A percentile compares a stretch with the other conserved stretches of the same genome.
phyloP scores from a whole-genome alignment of 2,113 vertebrate species.

The Nesogale talazaci region DNA sequence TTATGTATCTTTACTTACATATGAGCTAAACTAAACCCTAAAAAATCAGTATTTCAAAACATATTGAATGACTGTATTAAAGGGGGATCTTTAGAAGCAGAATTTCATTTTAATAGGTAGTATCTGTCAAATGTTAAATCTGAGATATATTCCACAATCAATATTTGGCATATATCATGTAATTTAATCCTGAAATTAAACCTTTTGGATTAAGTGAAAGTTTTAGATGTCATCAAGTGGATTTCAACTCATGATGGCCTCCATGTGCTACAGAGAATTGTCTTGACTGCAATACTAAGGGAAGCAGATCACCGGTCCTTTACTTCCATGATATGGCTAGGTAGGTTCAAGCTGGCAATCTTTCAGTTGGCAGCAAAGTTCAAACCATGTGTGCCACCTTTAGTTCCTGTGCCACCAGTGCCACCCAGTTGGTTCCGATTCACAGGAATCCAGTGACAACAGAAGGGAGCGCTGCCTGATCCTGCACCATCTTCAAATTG shows the following conservation, averaged over 20 bases:
- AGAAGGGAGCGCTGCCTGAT: no score
- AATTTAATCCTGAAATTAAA: background rate
- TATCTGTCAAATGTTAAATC: background rate
- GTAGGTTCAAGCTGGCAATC: background rate
- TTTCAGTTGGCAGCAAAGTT: background rate
- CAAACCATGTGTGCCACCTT: background rate
- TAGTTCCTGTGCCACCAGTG: no score
- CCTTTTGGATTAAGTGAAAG: background rate
- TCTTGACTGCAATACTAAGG: background rate
- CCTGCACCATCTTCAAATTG: no score
- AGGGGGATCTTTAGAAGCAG: background rate
- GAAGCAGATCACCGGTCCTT: background rate
- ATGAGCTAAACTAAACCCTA: background rate
- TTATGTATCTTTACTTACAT: background rate
- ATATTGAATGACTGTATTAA: background rate
- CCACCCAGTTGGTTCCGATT: no score
- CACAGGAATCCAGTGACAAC: no score
- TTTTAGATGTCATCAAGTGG: background rate
- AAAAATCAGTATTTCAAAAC: background rate
- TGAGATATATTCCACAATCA: background rate
- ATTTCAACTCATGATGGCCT: background rate
- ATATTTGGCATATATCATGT: background rate
- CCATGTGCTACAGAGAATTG: background rate
- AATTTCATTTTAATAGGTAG: background rate
- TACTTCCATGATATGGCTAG: background rate